Conservation (phyloP, 2,888 invertebrate species). For the Caenorhabditis sp. region DNA sequence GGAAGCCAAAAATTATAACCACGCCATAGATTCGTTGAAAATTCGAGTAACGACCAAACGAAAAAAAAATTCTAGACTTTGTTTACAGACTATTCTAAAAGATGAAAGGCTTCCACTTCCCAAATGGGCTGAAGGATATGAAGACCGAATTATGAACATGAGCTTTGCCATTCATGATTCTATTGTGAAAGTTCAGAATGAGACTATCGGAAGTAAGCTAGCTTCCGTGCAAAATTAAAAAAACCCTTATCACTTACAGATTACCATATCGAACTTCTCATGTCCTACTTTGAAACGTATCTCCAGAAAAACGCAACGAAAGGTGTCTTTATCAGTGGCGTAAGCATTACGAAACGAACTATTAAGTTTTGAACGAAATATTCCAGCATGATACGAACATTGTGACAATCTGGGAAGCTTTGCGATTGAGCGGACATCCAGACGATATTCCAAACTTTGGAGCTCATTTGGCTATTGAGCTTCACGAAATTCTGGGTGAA, state of each 20-base stretch:
- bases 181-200: conserved; percentile 51
- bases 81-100: conserved; percentile 50
- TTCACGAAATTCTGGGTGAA: conserved; percentile 47
- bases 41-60: conserved; percentile 60
- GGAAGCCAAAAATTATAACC: conserved; percentile 39
- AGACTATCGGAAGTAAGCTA: conserved; percentile 40
- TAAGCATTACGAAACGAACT: conserved; percentile 6
- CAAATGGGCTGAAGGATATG: conserved; percentile 63
- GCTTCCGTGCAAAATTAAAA: neutral
- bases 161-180: conserved; percentile 47
- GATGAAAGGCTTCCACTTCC: conserved; percentile 64
- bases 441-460: conserved; percentile 54
- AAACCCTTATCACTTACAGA: conserved; percentile 32
- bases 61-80: too few relatives aligned
- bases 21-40: conserved; percentile 65
- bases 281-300: conserved; percentile 60
- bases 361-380: neutral
- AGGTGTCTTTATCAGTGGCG: conserved; percentile 60
- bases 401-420: conserved; percentile 51
- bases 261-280: conserved; percentile 54
- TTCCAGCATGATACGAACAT: conserved; percentile 66
- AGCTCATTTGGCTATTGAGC: conserved; percentile 59
- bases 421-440: conserved; percentile 30
- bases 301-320: conserved; percentile 43
- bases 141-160: conserved; percentile 30